Base-by-base conservation (phyloP, 2,888 invertebrate species). In the Timema cristinae region DNA sequence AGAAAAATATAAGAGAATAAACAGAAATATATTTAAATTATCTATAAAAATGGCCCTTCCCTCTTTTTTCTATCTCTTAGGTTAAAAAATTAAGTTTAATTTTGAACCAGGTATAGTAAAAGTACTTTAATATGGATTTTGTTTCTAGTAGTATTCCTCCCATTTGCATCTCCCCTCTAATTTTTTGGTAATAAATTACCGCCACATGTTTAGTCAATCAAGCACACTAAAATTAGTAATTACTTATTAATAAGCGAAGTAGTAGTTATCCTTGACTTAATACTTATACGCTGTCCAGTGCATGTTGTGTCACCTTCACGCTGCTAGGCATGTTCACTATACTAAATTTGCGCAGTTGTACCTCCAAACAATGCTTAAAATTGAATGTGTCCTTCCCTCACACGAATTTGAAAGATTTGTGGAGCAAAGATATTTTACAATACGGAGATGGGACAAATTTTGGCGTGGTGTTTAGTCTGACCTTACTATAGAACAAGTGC, bases 281-380 rank as follows among this genome's bases (percentile, higher is more conserved):
- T 59, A 59, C 59, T 0, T 59, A 59, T 59, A 59, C 32, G 59
- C 59, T 59, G 59, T 59, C 6, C 59, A 59, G 4, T 59, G 59
- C 59, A 59, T 59, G 59, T 59, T 59, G 59, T 59, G 59, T 59
- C 59, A 59, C 59, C 59, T 59, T 59, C 15, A 59, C 32, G 59
- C 59, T 59, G 59, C n/a, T 59, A 6, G 59, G 32, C n/a, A 59
- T 59, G 59, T 59, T 59, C 59, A 59, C 59, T 59, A 59, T 59
- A 16, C 59, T 7, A 59, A 59, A 59, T 59, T 32, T 59, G 59
- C 59, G 6, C 59, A 59, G 5, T 59, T 59, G 59, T 59, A 59
- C 15, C 59, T 59, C 59, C 59, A 59, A 59, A 59, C 59, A 5
- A 59, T 59, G 59, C 59, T 59, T 59, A 59, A 59, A 59, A 59